Percentiles rank a stretch among this genome's conserved stretches.
Evolutionary conservation across 2,797 vertebrate species (phyloP).

Genomic region (Gastrophryne carolinensis): DNA sequence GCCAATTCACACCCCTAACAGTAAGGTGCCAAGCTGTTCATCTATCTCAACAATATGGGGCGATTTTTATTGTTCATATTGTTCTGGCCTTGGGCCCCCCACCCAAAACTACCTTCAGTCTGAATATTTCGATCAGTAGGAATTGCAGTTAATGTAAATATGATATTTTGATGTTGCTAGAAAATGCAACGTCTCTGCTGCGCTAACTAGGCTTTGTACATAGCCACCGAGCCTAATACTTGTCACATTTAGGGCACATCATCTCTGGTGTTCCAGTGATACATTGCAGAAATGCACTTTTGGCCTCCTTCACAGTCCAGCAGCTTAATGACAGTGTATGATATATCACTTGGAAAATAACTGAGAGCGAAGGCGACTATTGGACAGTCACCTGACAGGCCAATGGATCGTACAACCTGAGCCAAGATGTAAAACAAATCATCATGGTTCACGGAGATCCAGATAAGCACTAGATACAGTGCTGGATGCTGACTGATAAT

Average conservation of each 20-base stretch:
- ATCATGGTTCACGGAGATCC: background rate
- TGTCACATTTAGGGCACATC: background rate
- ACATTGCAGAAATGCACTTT: background rate
- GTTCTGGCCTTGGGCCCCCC: too few relatives aligned
- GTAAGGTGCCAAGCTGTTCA: too few relatives aligned
- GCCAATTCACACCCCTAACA: too few relatives aligned
- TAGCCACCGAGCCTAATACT: background rate
- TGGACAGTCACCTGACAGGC: background rate
- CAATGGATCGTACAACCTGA: background rate
- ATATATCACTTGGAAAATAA: background rate
- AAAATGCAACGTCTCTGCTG: too few relatives aligned
- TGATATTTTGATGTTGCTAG: too few relatives aligned
- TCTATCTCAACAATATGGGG: too few relatives aligned
- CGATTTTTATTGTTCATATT: too few relatives aligned
- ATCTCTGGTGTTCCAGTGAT: too few relatives aligned
- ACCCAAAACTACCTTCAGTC: too few relatives aligned
- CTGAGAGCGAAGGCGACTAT: background rate
- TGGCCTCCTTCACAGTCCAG: background rate
- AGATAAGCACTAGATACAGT: background rate
- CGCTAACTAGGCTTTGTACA: background rate
- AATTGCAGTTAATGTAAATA: too few relatives aligned
- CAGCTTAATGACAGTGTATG: background rate
- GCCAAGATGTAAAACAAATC: slow-evolving; percentile 15
- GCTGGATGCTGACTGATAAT: background rate
- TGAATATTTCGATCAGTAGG: too few relatives aligned